A percentile compares a stretch with the other conserved stretches of the same genome.
phyloP scores from a whole-genome alignment of 1,140 invertebrate genomes.

The Marisa cornuarietis region DNA sequence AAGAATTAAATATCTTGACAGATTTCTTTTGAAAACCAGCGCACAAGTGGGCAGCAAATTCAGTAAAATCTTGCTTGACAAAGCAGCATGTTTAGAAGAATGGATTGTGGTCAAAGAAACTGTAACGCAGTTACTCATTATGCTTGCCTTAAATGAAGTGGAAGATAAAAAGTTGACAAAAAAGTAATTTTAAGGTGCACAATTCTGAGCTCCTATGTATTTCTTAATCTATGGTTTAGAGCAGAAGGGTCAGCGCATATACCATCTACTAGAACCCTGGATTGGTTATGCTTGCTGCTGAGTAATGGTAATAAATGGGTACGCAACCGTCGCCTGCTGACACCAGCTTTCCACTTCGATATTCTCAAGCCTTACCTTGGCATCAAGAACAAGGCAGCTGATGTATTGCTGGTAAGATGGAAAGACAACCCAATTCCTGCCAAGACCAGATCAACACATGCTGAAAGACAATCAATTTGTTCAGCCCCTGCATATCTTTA shows the following conservation, averaged over 20 bases:
- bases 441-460: neutral
- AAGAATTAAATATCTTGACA: no score
- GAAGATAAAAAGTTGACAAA: neutral
- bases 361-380: slow-evolving; percentile 85
- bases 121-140: no score
- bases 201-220: neutral
- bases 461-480: no score
- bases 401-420: slow-evolving; percentile 31
- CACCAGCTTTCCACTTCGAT: slow-evolving; percentile 88
- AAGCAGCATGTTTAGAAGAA: no score
- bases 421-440: neutral
- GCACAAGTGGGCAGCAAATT: no score
- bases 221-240: slow-evolving; percentile 18
- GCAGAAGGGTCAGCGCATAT: slow-evolving; percentile 23
- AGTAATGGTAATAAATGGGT: slow-evolving; percentile 81
- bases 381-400: slow-evolving; percentile 72
- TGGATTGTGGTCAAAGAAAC: no score
- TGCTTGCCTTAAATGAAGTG: no score
- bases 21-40: no score
- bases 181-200: neutral
- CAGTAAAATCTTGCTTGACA: no score
- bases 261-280: slow-evolving; percentile 30
- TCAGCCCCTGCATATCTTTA: no score
- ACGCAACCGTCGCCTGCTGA: slow-evolving; percentile 83
- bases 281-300: slow-evolving; percentile 44